Percentiles rank a stretch among this genome's conserved stretches.
phyloP scores from a whole-genome alignment of 2,113 vertebrate species.

The Macquaria ambigua region DNA sequence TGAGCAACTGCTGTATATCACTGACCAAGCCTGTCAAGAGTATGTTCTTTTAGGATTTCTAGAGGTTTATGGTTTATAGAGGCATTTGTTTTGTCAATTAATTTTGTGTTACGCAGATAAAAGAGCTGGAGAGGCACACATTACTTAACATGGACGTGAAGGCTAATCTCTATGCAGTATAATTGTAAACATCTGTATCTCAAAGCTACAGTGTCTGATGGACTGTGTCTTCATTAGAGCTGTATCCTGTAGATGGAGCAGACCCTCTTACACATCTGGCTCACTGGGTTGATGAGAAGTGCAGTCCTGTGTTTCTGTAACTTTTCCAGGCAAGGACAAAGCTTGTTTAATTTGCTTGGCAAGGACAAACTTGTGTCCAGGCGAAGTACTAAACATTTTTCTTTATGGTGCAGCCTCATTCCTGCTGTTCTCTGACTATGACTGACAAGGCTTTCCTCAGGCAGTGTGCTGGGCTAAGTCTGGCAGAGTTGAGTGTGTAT shows the following conservation, averaged over 20 bases:
- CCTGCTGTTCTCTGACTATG: constrained; percentile 48
- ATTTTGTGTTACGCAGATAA: constrained; percentile 18
- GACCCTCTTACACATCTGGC: constrained; percentile 71
- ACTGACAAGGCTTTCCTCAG: constrained; percentile 68
- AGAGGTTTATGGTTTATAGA: not conserved
- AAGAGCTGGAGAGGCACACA: not conserved
- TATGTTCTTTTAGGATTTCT: not conserved
- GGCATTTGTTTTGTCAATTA: not conserved
- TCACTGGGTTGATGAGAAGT: constrained; percentile 58
- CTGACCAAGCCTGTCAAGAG: constrained; percentile 8
- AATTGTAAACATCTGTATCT: constrained; percentile 55
- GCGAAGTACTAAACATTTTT: constrained; percentile 48
- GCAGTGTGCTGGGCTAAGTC: constrained; percentile 44
- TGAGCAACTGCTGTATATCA: constrained; percentile 21
- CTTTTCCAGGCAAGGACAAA: constrained; percentile 69
- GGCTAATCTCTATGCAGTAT: constrained; percentile 17
- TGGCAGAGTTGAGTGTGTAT: constrained; percentile 36
- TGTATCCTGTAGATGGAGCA: constrained; percentile 36
- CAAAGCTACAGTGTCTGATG: constrained; percentile 26
- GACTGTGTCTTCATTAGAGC: constrained; percentile 61
- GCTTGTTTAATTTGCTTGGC: constrained; percentile 76
- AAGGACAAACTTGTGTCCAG: constrained; percentile 66
- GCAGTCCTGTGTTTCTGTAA: constrained; percentile 59
- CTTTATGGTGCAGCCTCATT: constrained; percentile 56
- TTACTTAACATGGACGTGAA: not conserved